Conservation (phyloP, 2,113 vertebrate species). For the Microcebus tavaratra region DNA sequence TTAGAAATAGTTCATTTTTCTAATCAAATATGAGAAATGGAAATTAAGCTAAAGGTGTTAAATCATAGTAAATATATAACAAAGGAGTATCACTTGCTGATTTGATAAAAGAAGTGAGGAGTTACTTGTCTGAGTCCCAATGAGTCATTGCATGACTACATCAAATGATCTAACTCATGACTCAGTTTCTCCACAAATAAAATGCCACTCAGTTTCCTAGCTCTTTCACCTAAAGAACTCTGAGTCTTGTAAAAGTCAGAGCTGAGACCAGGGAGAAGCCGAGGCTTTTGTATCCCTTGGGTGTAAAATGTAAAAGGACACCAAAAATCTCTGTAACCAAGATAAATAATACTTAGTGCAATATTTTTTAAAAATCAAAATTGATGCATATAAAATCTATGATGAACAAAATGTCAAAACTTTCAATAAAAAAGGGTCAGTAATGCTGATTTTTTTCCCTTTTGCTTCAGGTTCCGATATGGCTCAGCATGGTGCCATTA, state of each 20-base stretch:
- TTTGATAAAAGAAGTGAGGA: slow-evolving; percentile 12
- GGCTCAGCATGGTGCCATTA: not conserved
- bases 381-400: not conserved
- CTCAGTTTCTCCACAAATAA: slow-evolving; percentile 42
- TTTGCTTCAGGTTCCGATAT: not conserved
- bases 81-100: slow-evolving; percentile 43
- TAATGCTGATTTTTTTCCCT: not conserved
- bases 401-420: slow-evolving; percentile 19
- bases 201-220: not conserved
- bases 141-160: slow-evolving; percentile 37
- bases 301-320: not conserved
- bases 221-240: not conserved
- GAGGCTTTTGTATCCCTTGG: not conserved
- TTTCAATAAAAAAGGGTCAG: not conserved
- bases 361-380: not conserved
- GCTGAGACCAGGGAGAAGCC: not conserved
- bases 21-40: not conserved
- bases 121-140: not conserved
- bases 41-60: slow-evolving; percentile 1
- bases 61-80: slow-evolving; percentile 51
- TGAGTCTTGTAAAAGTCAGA: not conserved
- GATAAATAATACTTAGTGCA: not conserved
- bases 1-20: slow-evolving; percentile 23
- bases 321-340: not conserved
- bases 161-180: not conserved